These are phyloP conservation scores for Balaeniceps rex DNA, from an alignment of 2,113 vertebrate species.

Conservation along the genomic window DNA sequence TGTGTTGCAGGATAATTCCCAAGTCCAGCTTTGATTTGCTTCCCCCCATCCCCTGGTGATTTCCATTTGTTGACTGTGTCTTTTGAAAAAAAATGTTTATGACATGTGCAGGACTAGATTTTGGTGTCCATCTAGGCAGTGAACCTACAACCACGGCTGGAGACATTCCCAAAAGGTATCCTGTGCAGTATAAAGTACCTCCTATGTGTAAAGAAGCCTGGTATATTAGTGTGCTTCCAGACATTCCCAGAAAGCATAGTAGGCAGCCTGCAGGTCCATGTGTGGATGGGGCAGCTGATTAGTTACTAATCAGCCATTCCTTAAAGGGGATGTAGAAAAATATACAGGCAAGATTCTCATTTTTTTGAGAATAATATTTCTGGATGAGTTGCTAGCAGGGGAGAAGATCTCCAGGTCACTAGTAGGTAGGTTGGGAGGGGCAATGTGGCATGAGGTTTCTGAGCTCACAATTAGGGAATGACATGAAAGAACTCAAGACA, in stretches of 20 bases:
- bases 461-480: neutral
- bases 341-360: neutral
- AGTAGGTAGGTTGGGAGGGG: neutral
- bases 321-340: neutral
- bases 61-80: neutral
- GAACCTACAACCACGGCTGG: neutral
- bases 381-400: neutral
- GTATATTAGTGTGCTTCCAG: neutral
- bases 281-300: neutral
- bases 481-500: neutral
- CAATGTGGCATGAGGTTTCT: neutral
- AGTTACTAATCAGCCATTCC: neutral
- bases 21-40: neutral
- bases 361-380: neutral
- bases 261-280: neutral
- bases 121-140: neutral
- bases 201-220: neutral
- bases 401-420: neutral
- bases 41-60: neutral
- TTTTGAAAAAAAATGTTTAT: neutral
- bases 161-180: neutral
- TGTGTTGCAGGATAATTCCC: neutral
- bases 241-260: neutral
- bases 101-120: neutral
- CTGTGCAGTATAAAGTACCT: neutral